Evolutionary conservation across 2,888 invertebrate genomes (phyloP).

Genomic region (Melanchra persicariae): DNA sequence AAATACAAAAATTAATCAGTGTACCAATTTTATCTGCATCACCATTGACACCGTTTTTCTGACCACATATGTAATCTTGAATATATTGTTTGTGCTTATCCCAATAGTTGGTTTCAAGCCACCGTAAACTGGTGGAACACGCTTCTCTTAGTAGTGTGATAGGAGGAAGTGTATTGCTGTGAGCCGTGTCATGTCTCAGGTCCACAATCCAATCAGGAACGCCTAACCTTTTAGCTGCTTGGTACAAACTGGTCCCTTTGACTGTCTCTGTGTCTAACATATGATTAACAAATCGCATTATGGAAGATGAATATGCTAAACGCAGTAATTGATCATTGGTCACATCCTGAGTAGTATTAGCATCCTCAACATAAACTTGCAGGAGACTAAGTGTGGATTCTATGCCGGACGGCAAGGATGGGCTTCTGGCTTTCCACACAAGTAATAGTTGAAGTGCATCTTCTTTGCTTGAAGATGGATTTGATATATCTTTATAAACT

Average conservation of each 20-base stretch:
- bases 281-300: conserved; percentile 93
- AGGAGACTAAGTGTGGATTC: conserved; percentile 91
- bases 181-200: conserved; percentile 94
- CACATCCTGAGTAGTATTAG: conserved; percentile 67
- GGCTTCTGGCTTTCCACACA: conserved; percentile 91
- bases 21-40: conserved; percentile 77
- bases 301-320: conserved; percentile 91
- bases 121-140: conserved; percentile 91
- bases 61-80: conserved; percentile 82
- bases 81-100: conserved; percentile 88
- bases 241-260: conserved; percentile 89
- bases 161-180: conserved; percentile 93
- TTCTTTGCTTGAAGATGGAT: conserved; percentile 75
- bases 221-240: conserved; percentile 92
- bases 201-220: conserved; percentile 95
- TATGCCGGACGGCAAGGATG: conserved; percentile 90
- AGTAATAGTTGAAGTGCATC: conserved; percentile 87
- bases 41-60: conserved; percentile 68
- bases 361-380: conserved; percentile 87
- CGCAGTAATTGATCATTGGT: conserved; percentile 86
- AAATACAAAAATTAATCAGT: conserved; percentile 82
- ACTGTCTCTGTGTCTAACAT: conserved; percentile 90
- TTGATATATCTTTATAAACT: conserved; percentile 85
- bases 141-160: conserved; percentile 92
- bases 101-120: conserved; percentile 94